Base-by-base conservation (phyloP, 2,797 vertebrate genomes). In the Pelochelys cantorii region DNA sequence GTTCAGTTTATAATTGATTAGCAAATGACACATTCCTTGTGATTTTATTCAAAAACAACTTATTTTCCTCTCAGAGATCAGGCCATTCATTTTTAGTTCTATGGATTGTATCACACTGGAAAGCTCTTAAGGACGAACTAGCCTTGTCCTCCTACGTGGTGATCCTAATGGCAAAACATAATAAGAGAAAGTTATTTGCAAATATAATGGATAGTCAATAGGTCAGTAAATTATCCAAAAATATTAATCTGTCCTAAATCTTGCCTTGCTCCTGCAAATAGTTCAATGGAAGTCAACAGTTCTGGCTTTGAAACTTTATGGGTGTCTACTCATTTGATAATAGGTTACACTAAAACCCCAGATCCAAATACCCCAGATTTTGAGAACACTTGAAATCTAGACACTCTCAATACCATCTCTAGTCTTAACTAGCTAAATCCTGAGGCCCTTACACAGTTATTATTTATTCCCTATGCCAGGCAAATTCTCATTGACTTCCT, bases 121-220 rank as follows among this genome's bases (percentile, higher is more conserved):
- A 93, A 91, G 75, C 86, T 86, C 90, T 48, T 97, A 97, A 84
- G 93, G 81, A 81, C 7, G 81, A 84, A 90, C 97, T 93, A 98
- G 94, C 79, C 97, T 97, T 89, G 98, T 97, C 87, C 96, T 97
- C 65, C 98, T 97, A 93, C 97, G 97, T 92, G 95, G 84, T 91
- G 90, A 11, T 87, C 95, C 97, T 59, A 97, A 97, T 98, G 75
- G 8, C 56, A 85, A 95, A 90, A 82, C 34, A 90, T 7, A 22
- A 79, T 37, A 91, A 93, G 68, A 82, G 3, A 75, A 9, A 94
- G 65, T 29, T 90, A 15, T 79, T 86, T 81, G 31, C 75, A 71
- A 53, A 80, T 80, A 34, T 17, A 59, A 1, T 8, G n/a, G n/a
- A 42, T 71, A 31, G 78, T 79, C 78, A 4, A 53, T 59, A 34